phyloP scores from a whole-genome alignment of 1,140 invertebrate species.

The Pemphigus obesinymphae region DNA sequence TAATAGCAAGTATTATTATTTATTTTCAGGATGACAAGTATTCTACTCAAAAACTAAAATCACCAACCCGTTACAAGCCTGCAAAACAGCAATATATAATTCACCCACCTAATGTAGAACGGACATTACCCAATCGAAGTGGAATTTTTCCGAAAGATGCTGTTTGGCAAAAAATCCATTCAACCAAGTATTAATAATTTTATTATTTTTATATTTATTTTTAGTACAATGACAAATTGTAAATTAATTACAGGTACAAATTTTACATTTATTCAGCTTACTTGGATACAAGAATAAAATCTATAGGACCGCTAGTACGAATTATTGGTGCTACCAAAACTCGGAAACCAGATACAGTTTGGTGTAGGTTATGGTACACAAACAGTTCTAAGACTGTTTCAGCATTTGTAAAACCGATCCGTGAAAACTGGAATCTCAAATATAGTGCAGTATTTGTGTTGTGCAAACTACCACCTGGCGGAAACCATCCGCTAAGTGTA shows the following conservation, averaged over 20 bases:
- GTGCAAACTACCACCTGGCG: constrained; percentile 63
- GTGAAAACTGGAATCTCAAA: constrained; percentile 91
- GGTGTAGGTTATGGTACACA: constrained; percentile 78
- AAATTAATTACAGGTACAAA: constrained; percentile 61
- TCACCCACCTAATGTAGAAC: constrained; percentile 8
- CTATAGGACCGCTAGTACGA: constrained; percentile 59
- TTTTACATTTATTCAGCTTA: constrained; percentile 90
- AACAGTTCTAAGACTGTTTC: constrained; percentile 49
- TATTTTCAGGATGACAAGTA: not conserved
- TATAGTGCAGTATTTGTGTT: constrained; percentile 87
- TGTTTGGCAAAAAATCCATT: constrained; percentile 58
- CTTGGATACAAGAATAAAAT: constrained; percentile 66
- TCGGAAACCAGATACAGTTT: constrained; percentile 72
- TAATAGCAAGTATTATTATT: too few species aligned
- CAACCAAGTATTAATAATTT: constrained; percentile 51
- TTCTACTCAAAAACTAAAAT: not conserved
- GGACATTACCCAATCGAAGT: constrained; percentile 51
- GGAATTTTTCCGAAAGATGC: constrained; percentile 54
- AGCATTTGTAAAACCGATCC: constrained; percentile 60
- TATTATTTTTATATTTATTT: not conserved
- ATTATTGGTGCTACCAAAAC: constrained; percentile 85
- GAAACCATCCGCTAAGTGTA: constrained; percentile 58
- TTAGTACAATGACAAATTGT: not conserved
- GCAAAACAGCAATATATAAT: constrained; percentile 19
- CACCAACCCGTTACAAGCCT: not conserved